Base-by-base conservation (phyloP, 1,140 invertebrate species). In the Hermetia illucens region DNA sequence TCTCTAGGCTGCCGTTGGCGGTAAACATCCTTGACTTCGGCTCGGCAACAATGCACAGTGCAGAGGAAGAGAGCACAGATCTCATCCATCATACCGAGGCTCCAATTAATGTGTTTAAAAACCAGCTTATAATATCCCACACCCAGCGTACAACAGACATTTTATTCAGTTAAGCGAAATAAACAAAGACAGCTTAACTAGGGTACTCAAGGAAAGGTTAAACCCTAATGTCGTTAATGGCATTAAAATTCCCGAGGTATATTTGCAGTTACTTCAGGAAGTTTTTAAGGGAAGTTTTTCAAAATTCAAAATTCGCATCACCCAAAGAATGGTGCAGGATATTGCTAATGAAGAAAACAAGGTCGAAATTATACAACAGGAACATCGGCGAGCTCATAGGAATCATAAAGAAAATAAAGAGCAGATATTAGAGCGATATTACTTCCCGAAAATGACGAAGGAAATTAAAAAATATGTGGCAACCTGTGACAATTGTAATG, bases 371-470 rank as follows among this genome's bases (percentile, higher is more conserved):
- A 40, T 44, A n/a, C 2, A 25, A 19, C 8, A 27, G 2, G 39
- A 40, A 16, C 42, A 44, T 29, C 36, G 21, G 29, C 40, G 42
- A 20, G 42, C 38, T 5, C 38, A 40, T 20, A 32, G 42, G 29
- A 36, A 32, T 34, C 4, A 3, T 1, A 35, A 15, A 2, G 38
- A 40, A 40, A 40, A 44, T 27, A 36, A 29, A 20, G 5, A 36
- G 9, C 34, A 44, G 34, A 32, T 37, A 3, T 12, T 37, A 2
- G 34, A 44, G 29, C 32, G 30, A 27, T 44, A 34, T 21, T 41
- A 40, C 16, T 41, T 40, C n/a, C 42, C 31, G 10, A n/a, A 29
- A 20, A 40, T 38, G 22, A 41, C 6, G 5, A 41, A 34, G 4
- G 9, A 22, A 2, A 38, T 44, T 16, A 37, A 38, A 30, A 21